Evolutionary conservation across 2,113 vertebrate genomes (phyloP).

Genomic region (Sminthopsis crassicaudata): DNA sequence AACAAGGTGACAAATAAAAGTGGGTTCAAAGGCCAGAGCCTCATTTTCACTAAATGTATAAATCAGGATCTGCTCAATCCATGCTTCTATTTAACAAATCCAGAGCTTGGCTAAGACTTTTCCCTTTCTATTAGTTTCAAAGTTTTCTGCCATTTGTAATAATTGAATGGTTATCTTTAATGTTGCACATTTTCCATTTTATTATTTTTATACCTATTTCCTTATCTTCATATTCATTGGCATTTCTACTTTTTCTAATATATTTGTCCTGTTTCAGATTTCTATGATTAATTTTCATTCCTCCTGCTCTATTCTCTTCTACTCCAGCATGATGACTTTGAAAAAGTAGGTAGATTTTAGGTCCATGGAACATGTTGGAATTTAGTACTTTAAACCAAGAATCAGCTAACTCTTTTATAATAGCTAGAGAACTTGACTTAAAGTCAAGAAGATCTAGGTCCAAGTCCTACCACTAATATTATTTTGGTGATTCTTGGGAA

Average conservation of each 20-base stretch:
- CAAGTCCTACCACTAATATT: not conserved
- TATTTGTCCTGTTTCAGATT: not conserved
- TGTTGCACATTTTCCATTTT: not conserved
- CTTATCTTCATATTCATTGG: conserved; percentile 22
- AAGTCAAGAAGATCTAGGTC: not conserved
- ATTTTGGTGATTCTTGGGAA: not conserved
- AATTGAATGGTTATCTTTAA: not conserved
- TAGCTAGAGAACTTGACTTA: not conserved
- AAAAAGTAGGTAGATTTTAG: not conserved
- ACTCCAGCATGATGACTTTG: conserved; percentile 17
- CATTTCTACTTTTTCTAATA: not conserved
- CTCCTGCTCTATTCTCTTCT: not conserved
- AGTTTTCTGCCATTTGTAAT: not conserved
- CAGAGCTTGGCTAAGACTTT: not conserved
- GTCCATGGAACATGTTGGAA: not conserved
- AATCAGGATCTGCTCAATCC: not conserved
- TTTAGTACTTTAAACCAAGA: not conserved
- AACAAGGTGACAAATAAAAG: not conserved
- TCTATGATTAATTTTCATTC: not conserved
- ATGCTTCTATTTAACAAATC: not conserved
- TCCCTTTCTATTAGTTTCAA: not conserved
- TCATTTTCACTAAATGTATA: not conserved
- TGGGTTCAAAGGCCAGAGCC: not conserved
- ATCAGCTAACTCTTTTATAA: not conserved
- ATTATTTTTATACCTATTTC: not conserved